Percentiles rank a stretch among this genome's conserved stretches.
Conservation (phyloP, 2,797 vertebrate genomes). For the Buphagus erythrorhynchus region DNA sequence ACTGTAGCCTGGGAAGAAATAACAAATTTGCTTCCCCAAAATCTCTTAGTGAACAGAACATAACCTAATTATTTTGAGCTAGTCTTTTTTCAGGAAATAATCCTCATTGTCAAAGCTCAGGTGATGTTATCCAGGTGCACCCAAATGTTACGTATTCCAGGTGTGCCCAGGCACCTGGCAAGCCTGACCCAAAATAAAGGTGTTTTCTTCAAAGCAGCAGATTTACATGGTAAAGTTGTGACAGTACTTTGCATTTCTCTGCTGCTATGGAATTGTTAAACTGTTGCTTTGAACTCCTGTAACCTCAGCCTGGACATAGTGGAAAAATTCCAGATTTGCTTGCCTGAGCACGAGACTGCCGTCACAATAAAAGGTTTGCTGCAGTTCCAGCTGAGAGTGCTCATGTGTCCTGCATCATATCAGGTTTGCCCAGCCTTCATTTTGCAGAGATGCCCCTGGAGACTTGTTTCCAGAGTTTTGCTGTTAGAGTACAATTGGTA, state of each 20-base stretch:
- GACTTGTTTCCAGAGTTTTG: background rate
- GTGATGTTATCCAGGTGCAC: background rate
- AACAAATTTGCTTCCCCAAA: background rate
- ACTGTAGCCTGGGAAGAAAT: background rate
- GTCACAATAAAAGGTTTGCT: background rate
- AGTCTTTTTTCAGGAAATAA: background rate
- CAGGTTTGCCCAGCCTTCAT: background rate
- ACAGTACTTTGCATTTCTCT: background rate
- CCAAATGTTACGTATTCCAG: background rate
- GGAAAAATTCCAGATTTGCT: slow-evolving; percentile 24
- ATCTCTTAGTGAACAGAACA: background rate
- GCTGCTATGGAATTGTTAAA: background rate
- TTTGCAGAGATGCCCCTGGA: background rate
- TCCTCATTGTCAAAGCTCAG: background rate
- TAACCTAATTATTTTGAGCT: background rate
- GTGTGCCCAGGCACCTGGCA: background rate
- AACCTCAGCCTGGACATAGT: background rate
- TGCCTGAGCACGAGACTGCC: background rate
- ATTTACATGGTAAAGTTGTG: background rate
- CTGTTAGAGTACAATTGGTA: background rate
- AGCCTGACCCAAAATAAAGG: background rate
- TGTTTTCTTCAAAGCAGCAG: background rate
- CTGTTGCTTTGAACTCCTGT: slow-evolving; percentile 20
- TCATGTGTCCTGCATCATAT: background rate
- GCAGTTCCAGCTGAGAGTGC: background rate